phyloP scores from a whole-genome alignment of 2,888 invertebrate species.

The Philonicus albiceps region DNA sequence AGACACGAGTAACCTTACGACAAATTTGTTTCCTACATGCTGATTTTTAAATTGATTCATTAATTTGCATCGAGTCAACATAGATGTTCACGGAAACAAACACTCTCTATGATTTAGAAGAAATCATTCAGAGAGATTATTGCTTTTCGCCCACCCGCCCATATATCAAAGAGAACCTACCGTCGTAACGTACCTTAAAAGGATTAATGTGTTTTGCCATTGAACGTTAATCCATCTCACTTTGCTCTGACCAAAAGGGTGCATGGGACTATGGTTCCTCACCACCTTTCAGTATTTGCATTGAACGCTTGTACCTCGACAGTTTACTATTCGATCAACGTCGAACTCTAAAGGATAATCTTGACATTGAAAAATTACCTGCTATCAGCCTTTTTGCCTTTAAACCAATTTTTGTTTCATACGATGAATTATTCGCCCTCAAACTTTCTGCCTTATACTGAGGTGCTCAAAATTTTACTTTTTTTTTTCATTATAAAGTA shows the following conservation, averaged over 20 bases:
- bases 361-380: constrained; percentile 20
- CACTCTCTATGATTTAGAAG: not conserved
- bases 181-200: not conserved
- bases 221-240: not conserved
- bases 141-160: not conserved
- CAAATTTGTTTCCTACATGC: not conserved
- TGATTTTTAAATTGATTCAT: not conserved
- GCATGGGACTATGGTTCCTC: not conserved
- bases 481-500: not conserved
- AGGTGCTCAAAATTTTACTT: not conserved
- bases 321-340: constrained; percentile 4
- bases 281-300: constrained; percentile 3
- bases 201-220: not conserved
- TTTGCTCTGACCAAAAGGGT: not conserved
- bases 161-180: not conserved
- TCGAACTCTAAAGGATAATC: constrained; percentile 4
- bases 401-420: not conserved
- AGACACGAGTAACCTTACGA: not conserved
- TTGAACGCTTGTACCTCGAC: not conserved
- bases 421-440: not conserved
- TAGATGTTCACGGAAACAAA: not conserved
- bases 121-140: not conserved
- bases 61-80: not conserved
- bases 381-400: not conserved
- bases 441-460: not conserved